Percentiles rank a stretch among this genome's conserved stretches.
Conservation (phyloP, 2,888 invertebrate species). For the Nemurella pictetii region DNA sequence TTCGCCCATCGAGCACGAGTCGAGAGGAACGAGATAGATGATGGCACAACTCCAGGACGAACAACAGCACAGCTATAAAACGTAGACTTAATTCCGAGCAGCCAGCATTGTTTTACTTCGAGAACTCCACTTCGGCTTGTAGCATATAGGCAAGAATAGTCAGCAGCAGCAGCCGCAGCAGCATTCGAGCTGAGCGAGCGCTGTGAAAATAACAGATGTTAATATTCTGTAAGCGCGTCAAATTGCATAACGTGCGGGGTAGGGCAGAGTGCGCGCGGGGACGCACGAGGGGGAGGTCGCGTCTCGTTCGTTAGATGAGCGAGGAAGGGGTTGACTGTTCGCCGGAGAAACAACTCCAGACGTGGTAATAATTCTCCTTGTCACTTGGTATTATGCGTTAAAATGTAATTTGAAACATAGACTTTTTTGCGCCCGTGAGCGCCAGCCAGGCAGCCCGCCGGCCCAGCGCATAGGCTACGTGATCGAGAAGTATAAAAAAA, state of each 20-base stretch:
- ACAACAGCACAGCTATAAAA: background rate
- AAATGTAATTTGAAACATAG: conserved; percentile 33
- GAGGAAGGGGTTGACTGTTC: background rate
- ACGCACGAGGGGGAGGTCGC: background rate
- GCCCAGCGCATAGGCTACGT: background rate
- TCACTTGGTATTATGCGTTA: conserved; percentile 31
- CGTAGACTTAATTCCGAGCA: background rate
- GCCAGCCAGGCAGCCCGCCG: background rate
- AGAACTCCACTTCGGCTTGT: background rate
- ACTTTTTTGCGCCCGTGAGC: conserved; percentile 27
- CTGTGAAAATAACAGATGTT: background rate
- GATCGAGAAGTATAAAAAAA: conserved; percentile 25
- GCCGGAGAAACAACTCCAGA: conserved; percentile 13
- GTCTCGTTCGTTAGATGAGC: background rate
- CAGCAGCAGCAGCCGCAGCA: background rate
- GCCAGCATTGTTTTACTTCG: background rate
- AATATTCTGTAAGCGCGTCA: background rate
- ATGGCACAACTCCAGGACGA: background rate
- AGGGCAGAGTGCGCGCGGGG: background rate
- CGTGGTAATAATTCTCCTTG: conserved; percentile 30
- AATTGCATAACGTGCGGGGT: conserved; percentile 10
- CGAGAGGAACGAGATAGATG: background rate
- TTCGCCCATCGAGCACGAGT: no score
- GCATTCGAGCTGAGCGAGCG: background rate
- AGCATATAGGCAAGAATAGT: background rate